These are phyloP conservation scores for Chloroceryle inda DNA, from an alignment of 2,797 vertebrate species.

Conservation along the genomic window DNA sequence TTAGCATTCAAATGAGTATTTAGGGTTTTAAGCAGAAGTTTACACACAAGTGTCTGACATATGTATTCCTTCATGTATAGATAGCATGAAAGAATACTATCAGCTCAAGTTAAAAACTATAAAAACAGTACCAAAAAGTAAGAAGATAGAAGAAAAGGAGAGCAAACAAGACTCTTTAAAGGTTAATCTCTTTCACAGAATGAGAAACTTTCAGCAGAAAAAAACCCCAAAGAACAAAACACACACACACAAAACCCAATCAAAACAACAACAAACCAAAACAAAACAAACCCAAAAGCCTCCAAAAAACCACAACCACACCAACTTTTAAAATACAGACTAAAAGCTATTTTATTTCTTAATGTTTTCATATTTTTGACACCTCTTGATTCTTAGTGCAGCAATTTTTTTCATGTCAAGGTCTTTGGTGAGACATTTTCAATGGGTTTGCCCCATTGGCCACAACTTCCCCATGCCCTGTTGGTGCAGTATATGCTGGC, in stretches of 20 bases:
- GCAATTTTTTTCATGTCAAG: rapidly evolving
- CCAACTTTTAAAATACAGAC: neutral
- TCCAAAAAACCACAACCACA: neutral
- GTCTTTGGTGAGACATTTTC: neutral
- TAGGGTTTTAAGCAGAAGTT: slow-evolving; percentile 62
- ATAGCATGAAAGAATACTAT: neutral
- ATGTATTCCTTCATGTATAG: neutral
- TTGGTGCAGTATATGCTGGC: neutral
- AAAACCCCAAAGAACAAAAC: neutral
- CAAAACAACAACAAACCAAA: rapidly evolving
- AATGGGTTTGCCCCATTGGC: neutral
- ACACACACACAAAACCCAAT: neutral
- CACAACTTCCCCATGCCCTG: neutral
- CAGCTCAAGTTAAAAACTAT: neutral
- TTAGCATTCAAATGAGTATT: slow-evolving; percentile 34
- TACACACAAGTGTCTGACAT: slow-evolving; percentile 34
- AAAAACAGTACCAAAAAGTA: neutral
- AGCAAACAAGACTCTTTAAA: neutral
- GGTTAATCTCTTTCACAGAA: neutral
- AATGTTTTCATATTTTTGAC: slow-evolving; percentile 25
- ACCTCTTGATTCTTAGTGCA: neutral
- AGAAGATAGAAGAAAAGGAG: neutral
- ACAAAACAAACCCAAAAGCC: neutral
- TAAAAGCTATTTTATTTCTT: slow-evolving; percentile 23
- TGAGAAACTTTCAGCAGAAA: neutral